Evolutionary conservation across 1,140 invertebrate species (phyloP).

Genomic region (Ptiloglossa arizonensis): DNA sequence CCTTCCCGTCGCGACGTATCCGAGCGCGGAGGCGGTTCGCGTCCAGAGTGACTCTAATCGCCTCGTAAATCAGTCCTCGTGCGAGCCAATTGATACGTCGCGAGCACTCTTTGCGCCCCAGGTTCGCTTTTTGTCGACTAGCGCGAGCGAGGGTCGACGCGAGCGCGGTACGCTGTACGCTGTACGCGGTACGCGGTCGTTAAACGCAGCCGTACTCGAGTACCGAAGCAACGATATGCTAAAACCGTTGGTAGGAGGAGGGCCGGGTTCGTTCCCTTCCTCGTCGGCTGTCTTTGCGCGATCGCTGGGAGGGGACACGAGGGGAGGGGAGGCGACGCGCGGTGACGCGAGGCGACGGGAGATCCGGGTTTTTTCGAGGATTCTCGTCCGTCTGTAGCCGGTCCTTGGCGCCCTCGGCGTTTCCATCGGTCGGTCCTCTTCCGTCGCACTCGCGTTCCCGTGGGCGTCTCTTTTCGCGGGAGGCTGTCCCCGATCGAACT

Average conservation of each 20-base stretch:
- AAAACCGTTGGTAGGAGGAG: constrained; percentile 59
- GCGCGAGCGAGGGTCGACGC: constrained; percentile 29
- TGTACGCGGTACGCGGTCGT: constrained; percentile 67
- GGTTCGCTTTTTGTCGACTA: constrained; percentile 61
- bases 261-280: constrained; percentile 22
- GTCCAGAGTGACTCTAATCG: constrained; percentile 52
- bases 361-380: constrained; percentile 5
- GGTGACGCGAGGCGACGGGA: no score
- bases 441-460: constrained; percentile 26
- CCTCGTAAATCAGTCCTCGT: constrained; percentile 74
- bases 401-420: constrained; percentile 21
- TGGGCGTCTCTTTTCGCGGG: constrained; percentile 20
- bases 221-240: constrained; percentile 77
- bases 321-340: no score
- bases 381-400: neutral
- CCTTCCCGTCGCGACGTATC: neutral
- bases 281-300: constrained; percentile 48
- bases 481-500: constrained; percentile 34
- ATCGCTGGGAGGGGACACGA: no score
- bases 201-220: constrained; percentile 76
- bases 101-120: constrained; percentile 73
- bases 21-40: constrained; percentile 17
- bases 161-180: constrained; percentile 54
- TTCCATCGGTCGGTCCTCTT: constrained; percentile 12
- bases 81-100: constrained; percentile 78